Evolutionary conservation across 2,797 vertebrate genomes (phyloP), one percentile per base, ranked within the genome.

Genomic region (Enteromius viviparus): DNA sequence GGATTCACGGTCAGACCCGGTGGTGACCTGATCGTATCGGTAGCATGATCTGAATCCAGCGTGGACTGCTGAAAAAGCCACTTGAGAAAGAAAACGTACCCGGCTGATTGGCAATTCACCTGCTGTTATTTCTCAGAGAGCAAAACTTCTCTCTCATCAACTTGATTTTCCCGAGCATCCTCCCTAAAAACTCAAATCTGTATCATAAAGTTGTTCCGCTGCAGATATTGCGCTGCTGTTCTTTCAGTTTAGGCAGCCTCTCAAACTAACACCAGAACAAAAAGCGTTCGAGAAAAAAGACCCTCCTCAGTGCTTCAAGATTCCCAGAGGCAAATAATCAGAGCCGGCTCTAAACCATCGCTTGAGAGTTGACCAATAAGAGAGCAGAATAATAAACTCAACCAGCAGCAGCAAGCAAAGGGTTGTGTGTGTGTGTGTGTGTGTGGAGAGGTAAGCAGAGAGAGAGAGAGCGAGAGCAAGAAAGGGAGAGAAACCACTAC

Each of bases 1-100:
- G 75, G 82, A 92, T 81, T 90, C 92, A 92, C 93, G 92, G 91
- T 93, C 84, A 87, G 78, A 89, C 88, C 87, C 78, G 82, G 68
- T 45, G 83, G 80, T 79, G 78, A 85, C 81, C 84, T 87, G 92
- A 91, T 87, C 76, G 86, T 85, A 87, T 91, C 92, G 76, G 89
- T 87, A 91, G 80, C 91, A 92, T 90, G 88, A 87, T 85, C 26
- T 78, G 84, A 85, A 87, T 83, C 84, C 81, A 84, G 72, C 60
- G 51, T 85, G 83, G 83, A 85, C 78, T 47, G 72, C 82, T 86
- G 76, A 88, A 91, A 91, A 91, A 91, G 92, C 89, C 89, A 69
- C 87, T 66, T 77, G 72, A 51, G 64, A 78, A 81, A 83, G 34
- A 21, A 82, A 58, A 64, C 4, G 81, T 40, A 71, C 75, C 80